Conservation (phyloP, 2,888 invertebrate species). For the Standfussiana lucernea region DNA sequence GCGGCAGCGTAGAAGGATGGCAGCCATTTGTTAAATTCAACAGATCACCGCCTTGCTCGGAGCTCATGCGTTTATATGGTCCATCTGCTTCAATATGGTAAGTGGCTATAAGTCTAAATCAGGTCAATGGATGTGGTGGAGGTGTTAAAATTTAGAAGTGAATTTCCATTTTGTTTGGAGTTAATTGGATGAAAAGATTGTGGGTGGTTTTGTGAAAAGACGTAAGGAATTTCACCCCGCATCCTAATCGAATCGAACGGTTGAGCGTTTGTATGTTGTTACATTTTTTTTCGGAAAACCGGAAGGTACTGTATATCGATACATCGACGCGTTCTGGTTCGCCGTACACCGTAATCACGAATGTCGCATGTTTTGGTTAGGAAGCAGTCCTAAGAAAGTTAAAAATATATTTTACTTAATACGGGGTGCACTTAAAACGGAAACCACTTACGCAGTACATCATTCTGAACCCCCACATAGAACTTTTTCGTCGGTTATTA, state of each 20-base stretch:
- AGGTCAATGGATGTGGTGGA: constrained; percentile 37
- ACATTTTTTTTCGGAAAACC: background rate
- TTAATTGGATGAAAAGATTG: background rate
- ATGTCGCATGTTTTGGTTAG: background rate
- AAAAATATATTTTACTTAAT: too few species aligned
- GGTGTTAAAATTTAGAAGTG: constrained; percentile 5
- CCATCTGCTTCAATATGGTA: constrained; percentile 66
- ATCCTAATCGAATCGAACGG: background rate
- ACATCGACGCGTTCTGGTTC: background rate
- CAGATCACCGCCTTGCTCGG: constrained; percentile 55
- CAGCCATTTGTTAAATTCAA: constrained; percentile 75
- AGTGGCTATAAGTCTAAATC: constrained; percentile 63
- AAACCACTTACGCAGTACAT: too few species aligned
- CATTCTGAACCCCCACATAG: too few species aligned
- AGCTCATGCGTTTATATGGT: constrained; percentile 46
- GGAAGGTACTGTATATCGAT: background rate
- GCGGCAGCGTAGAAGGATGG: constrained; percentile 71
- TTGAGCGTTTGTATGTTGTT: background rate
- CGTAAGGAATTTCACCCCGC: background rate
- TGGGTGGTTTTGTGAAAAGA: background rate
- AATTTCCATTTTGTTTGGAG: constrained; percentile 1
- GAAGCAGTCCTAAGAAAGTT: background rate
- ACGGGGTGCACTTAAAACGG: too few species aligned
- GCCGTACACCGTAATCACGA: background rate
- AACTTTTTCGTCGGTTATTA: too few species aligned